Evolutionary conservation across 2,797 vertebrate genomes (phyloP).

Genomic region (Lacerta bilineata): DNA sequence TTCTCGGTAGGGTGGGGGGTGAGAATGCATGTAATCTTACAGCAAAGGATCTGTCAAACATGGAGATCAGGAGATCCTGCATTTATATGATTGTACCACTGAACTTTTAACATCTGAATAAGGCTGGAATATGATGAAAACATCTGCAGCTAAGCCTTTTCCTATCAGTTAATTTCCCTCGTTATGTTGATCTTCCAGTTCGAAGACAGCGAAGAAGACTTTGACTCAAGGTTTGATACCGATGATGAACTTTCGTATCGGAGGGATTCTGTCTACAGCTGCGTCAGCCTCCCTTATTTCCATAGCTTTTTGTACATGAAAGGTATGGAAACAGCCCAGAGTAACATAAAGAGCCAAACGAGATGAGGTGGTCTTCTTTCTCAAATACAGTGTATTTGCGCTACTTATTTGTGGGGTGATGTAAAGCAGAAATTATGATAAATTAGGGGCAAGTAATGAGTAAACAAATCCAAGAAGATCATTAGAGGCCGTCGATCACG

Average conservation of each 20-base stretch:
- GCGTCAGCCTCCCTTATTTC: slow-evolving; percentile 96
- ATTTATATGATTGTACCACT: neutral
- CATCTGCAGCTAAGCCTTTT: neutral
- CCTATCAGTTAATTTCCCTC: neutral
- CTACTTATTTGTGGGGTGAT: neutral
- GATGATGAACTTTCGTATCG: slow-evolving; percentile 94
- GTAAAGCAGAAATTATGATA: neutral
- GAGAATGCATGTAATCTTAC: neutral
- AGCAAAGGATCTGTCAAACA: neutral
- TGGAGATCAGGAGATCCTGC: neutral
- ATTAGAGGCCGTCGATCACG: neutral
- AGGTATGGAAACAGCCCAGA: slow-evolving; percentile 80
- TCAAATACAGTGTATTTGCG: neutral
- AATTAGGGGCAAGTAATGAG: neutral
- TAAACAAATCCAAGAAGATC: neutral
- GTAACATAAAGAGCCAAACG: neutral
- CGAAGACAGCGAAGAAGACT: slow-evolving; percentile 98
- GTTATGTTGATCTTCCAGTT: slow-evolving; percentile 80
- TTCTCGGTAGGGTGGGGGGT: too few species aligned
- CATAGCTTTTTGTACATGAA: slow-evolving; percentile 97
- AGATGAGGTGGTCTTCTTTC: neutral
- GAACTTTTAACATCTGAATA: neutral
- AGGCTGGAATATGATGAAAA: neutral
- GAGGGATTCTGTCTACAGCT: slow-evolving; percentile 96
- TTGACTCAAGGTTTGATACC: slow-evolving; percentile 91